Conservation (phyloP, 1,140 invertebrate genomes). For the Hyposmocoma kahamanoa region DNA sequence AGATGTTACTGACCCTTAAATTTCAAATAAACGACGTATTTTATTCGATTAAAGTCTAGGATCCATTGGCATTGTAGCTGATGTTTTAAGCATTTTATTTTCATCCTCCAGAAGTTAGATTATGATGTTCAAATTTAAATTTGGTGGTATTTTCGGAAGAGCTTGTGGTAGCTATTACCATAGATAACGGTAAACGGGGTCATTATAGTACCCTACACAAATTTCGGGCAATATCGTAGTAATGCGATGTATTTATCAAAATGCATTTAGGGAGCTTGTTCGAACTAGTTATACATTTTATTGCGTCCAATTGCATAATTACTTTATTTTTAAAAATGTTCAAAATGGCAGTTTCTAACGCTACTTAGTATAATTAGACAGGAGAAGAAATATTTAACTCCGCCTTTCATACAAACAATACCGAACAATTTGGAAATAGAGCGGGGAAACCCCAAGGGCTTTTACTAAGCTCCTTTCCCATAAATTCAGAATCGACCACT, state of each 20-base stretch:
- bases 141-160: constrained; percentile 41
- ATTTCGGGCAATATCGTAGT: constrained; percentile 45
- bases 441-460: constrained; percentile 31
- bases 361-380: constrained; percentile 20
- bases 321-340: constrained; percentile 26
- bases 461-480: constrained; percentile 32
- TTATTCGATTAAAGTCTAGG: not conserved
- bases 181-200: constrained; percentile 64
- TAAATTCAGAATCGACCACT: constrained; percentile 47
- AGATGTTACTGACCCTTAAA: constrained; percentile 41
- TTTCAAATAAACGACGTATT: not conserved
- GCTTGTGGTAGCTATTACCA: constrained; percentile 44
- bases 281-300: constrained; percentile 39
- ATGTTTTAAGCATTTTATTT: constrained; percentile 16
- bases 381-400: constrained; percentile 22
- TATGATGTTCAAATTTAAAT: constrained; percentile 64
- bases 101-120: constrained; percentile 39
- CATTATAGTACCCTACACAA: constrained; percentile 55
- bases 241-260: constrained; percentile 57
- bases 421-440: constrained; percentile 41
- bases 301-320: constrained; percentile 47
- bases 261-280: constrained; percentile 33
- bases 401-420: constrained; percentile 28
- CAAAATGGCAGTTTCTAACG: constrained; percentile 1
- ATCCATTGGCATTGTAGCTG: not conserved